Evolutionary conservation across 2,113 vertebrate genomes (phyloP), one percentile per base, ranked within the genome.

Genomic region (Pseudorhombus dupliciocellatus): DNA sequence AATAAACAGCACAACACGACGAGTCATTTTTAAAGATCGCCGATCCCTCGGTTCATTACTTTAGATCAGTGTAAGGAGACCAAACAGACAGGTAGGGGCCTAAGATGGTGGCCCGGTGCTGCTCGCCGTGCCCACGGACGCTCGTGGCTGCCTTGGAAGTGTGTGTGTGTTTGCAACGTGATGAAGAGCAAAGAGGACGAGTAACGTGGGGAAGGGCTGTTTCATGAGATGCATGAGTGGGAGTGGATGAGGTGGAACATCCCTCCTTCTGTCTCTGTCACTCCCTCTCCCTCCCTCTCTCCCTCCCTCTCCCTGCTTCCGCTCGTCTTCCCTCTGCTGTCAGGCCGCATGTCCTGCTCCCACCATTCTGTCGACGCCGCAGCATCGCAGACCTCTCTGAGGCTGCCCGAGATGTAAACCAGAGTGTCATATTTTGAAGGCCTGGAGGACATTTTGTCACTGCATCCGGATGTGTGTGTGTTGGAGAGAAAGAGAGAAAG

Each of bases 371-470:
- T 46, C 60, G 37, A 60, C 57, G 55, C 64, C 75, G 74, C 65
- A 68, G 79, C 66, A 40, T 1, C 1, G 1, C 15, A 77, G 24
- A 65, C 15, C 53, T 74, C 51, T 46, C 0, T 53, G 10, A 59
- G 60, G 76, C 31, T n/a, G 3, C n/a, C 22, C 57, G n/a, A 69
- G 46, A 50, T 22, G 57, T 48, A 3, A 55, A 44, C 20, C 30
- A 22, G 70, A 20, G 58, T 20, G 18, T 22, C 57, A 16, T 14
- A 24, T 68, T 40, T 20, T 26, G 8, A 54, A 61, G 70, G 66
- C 71, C 53, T 44, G 72, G 88, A 80, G 76, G 88, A 91, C 87
- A 92, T 91, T 87, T 90, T 92, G 90, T 87, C 55, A 51, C 56
- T 61, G 70, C 46, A 25, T 72, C 72, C 68, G 70, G 66, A 66